Evolutionary conservation across 1,140 invertebrate genomes (phyloP), one percentile per base, ranked within the genome.

Genomic region (Drosophila mauritiana): DNA sequence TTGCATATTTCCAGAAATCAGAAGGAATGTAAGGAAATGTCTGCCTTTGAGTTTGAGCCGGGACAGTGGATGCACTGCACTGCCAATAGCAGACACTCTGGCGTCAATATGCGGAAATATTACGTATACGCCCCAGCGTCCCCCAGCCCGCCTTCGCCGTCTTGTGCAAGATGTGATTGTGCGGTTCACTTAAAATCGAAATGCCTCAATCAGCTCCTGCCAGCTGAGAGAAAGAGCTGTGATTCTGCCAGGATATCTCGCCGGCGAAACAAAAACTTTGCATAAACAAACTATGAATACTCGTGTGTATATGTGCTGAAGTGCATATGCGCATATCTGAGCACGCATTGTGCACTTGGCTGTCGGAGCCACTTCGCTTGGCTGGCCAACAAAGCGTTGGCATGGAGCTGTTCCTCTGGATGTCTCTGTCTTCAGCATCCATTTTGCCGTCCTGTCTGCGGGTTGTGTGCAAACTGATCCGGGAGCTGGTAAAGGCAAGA

Each of bases 221-320:
- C 55, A 27, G 49, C 31, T 37, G 53, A 39, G 13, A 17, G n/a
- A 25, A n/a, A 8, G 27, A 4, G 17, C 54, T 13, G 22, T 36
- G 25, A 42, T 48, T 61, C 46, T 6, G 10, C 20, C 13, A 27
- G 46, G 22, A 48, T 20, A 11, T 42, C 17, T 36, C 7, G 25
- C 3, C 13, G 11, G 42, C 22, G 45, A 57, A 52, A 40, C 40
- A 62, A 79, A 54, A 58, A 61, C 73, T 73, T 78, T 72, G 17
- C 63, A 80, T 59, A 83, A 65, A 51, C 63, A 69, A 73, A 68
- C 37, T 55, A 46, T 68, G 63, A 55, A 68, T 54, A 54, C 37
- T 20, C 31, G 22, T 46, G 22, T 54, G 46, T 37, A 68, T 54
- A 45, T 45, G 27, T 45, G 31, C 22, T 45, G 13, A 52, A 46